Conservation (phyloP, 1,140 invertebrate species). For the Ephestia elutella region DNA sequence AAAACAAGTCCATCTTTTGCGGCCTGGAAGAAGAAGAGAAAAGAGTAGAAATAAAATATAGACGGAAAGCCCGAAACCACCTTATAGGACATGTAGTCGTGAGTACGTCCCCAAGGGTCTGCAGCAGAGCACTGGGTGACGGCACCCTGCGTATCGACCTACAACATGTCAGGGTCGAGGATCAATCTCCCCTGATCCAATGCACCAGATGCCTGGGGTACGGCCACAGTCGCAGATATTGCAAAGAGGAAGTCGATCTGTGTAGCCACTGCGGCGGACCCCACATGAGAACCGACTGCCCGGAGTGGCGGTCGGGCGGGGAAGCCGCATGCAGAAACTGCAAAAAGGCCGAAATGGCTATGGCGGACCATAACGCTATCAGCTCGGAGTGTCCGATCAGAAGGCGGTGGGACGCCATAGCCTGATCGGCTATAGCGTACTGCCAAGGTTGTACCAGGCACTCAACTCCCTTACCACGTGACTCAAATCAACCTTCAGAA, state of each 20-base stretch:
- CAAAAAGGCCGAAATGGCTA: neutral
- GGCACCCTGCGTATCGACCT: constrained; percentile 15
- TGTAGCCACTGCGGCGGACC: constrained; percentile 19
- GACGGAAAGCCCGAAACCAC: constrained; percentile 16
- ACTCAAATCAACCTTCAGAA: constrained; percentile 6
- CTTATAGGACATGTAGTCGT: constrained; percentile 14
- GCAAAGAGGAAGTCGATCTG: constrained; percentile 5
- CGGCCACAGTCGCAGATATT: constrained; percentile 17
- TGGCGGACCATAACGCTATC: constrained; percentile 4
- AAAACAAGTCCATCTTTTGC: constrained; percentile 17
- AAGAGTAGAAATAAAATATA: constrained; percentile 13
- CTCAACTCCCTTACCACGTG: neutral
- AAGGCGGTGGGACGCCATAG: neutral
- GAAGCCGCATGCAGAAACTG: constrained; percentile 4
- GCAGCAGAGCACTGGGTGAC: constrained; percentile 3
- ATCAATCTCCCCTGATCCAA: constrained; percentile 21
- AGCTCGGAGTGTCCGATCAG: neutral
- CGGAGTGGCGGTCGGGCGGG: neutral
- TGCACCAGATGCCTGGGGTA: constrained; percentile 21
- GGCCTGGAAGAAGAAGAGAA: constrained; percentile 7
- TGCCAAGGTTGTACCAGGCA: neutral
- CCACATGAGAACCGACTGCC: constrained; percentile 12
- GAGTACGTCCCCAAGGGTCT: constrained; percentile 13
- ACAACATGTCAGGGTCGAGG: constrained; percentile 14
- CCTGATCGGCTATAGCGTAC: neutral